Base-by-base conservation (phyloP, 2,888 invertebrate genomes). In the Cataglyphis livida region DNA sequence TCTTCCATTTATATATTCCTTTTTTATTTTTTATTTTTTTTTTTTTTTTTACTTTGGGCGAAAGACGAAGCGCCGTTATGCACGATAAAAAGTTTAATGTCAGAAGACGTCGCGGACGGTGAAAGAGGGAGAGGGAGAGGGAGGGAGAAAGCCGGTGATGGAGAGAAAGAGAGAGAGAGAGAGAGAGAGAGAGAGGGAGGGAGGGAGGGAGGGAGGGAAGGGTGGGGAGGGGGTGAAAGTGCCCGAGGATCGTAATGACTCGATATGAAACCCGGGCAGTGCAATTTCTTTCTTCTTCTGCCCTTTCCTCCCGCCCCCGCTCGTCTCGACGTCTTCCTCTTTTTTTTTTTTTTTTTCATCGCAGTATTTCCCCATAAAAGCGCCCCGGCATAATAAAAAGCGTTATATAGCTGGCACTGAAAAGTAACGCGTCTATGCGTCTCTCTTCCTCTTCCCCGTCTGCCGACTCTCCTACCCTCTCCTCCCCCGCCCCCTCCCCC, bases 281-380 rank as follows among this genome's bases (percentile, higher is more conserved):
- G 90, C 91, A 91, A 90, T 90, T 90, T 90, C 90, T 90, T 90
- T 90, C 90, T 89, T 89, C 90, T 90, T 88, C 90, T 85, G 87
- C 87, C 91, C 89, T 87, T 84, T 87, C 83, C 88, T 83, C 83
- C 84, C 86, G 65, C 81, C 82, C 87, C 79, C 87, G 84, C 89
- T 85, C 87, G 89, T 91, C 89, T 87, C 90, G 89, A 84, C 89
- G 87, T 90, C 89, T 92, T 92, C 91, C 90, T 91, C 89, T 91
- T 93, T 92, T 51, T 21, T 21, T 93, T 92, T 51, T 21, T 21
- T 25, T 21, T 21, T 93, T 92, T 89, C 89, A 91, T 91, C 90
- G 93, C 92, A 92, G 91, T 93, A 93, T 93, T 93, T 92, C 92
- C 91, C 93, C 93, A 93, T 93, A 93, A 93, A 94, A 93, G 93